Conservation (phyloP, 2,888 invertebrate species). For the Mactromeris polynyma region DNA sequence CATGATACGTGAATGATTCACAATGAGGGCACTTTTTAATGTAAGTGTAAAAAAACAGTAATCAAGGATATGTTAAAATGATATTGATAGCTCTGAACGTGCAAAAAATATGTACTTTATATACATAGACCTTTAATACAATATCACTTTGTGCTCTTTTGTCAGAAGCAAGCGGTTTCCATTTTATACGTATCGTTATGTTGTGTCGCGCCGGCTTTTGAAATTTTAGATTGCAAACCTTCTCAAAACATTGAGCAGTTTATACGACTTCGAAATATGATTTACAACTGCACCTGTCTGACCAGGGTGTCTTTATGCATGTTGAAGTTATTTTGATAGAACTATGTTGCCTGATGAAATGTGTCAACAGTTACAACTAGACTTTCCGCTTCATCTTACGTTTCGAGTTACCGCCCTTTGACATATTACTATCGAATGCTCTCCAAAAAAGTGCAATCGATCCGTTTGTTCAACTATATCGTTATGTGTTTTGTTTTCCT, state of each 20-base stretch:
- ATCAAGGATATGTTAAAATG: no score
- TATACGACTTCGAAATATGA: not conserved
- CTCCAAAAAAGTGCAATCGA: not conserved
- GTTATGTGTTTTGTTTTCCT: not conserved
- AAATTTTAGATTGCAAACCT: not conserved
- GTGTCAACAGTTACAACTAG: not conserved
- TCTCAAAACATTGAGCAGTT: not conserved
- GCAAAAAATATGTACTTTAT: no score
- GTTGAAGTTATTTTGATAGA: not conserved
- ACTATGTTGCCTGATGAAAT: not conserved
- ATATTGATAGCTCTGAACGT: no score
- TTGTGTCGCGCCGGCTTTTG: not conserved
- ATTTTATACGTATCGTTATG: no score
- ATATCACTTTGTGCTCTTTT: no score
- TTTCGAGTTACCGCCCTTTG: conserved; percentile 17
- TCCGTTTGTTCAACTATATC: not conserved
- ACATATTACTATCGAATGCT: not conserved
- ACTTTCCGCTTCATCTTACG: not conserved
- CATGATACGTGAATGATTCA: no score
- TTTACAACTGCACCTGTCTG: conserved; percentile 4
- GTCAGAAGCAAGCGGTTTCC: no score
- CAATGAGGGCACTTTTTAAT: no score
- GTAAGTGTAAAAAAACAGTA: no score
- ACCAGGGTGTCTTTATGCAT: not conserved
- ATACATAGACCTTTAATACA: no score